A percentile compares a stretch with the other conserved stretches of the same genome.
Evolutionary conservation across 2,888 invertebrate genomes (phyloP).

Genomic region (Willowsia nigromaculata): DNA sequence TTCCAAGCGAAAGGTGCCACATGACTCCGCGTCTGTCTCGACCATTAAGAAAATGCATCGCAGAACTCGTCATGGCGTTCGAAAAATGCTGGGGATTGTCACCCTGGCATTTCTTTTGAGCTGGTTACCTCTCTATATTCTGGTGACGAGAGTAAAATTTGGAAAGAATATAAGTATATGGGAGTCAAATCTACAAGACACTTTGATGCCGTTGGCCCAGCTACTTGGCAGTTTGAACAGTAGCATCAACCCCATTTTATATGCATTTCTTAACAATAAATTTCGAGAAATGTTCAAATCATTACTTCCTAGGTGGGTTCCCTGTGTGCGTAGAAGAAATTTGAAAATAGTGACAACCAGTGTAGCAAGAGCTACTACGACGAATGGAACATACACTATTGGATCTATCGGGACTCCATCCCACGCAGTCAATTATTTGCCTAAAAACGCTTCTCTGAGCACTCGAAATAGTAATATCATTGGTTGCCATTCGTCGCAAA

Average conservation of each 20-base stretch:
- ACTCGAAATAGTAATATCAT: too few species aligned
- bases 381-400: too few species aligned
- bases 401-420: too few species aligned
- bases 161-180: slow-evolving; percentile 88
- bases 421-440: too few species aligned
- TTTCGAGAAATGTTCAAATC: slow-evolving; percentile 89
- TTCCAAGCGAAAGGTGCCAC: slow-evolving; percentile 92
- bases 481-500: too few species aligned
- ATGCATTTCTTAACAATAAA: slow-evolving; percentile 97
- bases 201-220: slow-evolving; percentile 92
- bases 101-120: slow-evolving; percentile 94
- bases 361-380: too few species aligned
- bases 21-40: slow-evolving; percentile 80
- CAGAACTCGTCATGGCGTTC: slow-evolving; percentile 95
- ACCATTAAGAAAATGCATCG: slow-evolving; percentile 86
- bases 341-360: too few species aligned
- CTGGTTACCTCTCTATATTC: slow-evolving; percentile 94
- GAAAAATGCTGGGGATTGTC: slow-evolving; percentile 95
- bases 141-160: slow-evolving; percentile 90
- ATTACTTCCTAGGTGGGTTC: slow-evolving; percentile 40
- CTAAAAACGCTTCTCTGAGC: too few species aligned
- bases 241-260: slow-evolving; percentile 96
- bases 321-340: background rate
- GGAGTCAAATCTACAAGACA: slow-evolving; percentile 85
- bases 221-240: slow-evolving; percentile 96